Base-by-base conservation (phyloP, 2,888 invertebrate genomes). In the Volucella inflata region DNA sequence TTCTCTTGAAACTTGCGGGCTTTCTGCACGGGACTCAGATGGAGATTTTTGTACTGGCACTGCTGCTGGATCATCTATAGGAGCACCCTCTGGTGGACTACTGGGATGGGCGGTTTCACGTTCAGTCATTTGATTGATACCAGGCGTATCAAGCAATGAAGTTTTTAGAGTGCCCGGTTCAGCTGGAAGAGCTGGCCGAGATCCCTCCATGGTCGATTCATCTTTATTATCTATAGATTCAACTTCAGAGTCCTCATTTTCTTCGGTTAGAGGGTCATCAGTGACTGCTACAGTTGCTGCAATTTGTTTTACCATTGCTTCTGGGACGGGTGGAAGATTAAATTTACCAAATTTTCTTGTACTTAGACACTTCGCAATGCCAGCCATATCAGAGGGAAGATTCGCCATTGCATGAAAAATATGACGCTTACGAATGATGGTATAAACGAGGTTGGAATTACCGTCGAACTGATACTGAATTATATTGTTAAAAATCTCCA, bases 391-490 rank as follows among this genome's bases (percentile, higher is more conserved):
- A 81, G 97, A 96, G 8, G 99, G 98, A 88, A 99, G 93, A 93
- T 99, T 99, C n/a, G 99, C 98, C 89, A 99, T 93, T 87, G 97
- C 95, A 93, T 99, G 99, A 93, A 99, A 99, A 77, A 99, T 98
- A 91, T 97, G 97, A n/a, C 99, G 94, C 92, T 99, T 99, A 67
- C 99, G 95, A 89, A 99, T 99, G 87, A 99, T 99, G 0, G 99
- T 99, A 93, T 99, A 99, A 38, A 99, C 98, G 89, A 99, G 94
- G 93, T 99, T 99, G 1, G 99, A 97, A 92, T 99, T 99, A 94
- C 98, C 98, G 93, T 99, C 98, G 92, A 99, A 99, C 93, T 99
- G 99, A 91, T 99, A 99, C 93, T 99, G 99, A 89, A 99, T 99
- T 89, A 99, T 99, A 92, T 99, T 99, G 93, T 99, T 99, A 93